Conservation (phyloP, 2,797 vertebrate species). For the Lutjanus argentimaculatus region DNA sequence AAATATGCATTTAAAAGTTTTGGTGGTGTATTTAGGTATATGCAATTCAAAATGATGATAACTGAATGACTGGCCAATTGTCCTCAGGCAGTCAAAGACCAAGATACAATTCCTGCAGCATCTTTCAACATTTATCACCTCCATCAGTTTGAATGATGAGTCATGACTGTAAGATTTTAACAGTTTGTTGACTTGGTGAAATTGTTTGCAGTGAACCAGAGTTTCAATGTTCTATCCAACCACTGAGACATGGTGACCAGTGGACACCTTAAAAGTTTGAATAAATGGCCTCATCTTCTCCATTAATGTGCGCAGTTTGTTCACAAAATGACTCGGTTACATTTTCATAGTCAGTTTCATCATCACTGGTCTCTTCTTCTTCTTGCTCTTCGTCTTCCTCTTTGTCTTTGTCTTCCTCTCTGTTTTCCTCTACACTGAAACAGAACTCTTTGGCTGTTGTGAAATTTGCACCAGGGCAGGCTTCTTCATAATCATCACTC, state of each 20-base stretch:
- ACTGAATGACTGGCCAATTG: no score
- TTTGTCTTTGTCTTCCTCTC: not conserved
- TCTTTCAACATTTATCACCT: no score
- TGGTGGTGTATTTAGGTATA: not conserved
- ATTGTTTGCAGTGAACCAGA: not conserved
- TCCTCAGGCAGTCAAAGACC: no score
- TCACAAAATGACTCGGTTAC: not conserved
- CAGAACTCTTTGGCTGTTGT: not conserved
- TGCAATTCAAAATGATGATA: not conserved
- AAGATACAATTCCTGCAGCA: no score
- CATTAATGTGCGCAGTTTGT: not conserved
- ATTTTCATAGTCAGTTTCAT: conserved; percentile 17
- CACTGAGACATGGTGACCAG: not conserved
- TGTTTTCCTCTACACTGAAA: not conserved
- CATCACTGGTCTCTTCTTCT: not conserved
- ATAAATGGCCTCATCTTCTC: not conserved
- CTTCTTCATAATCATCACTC: not conserved
- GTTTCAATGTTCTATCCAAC: not conserved
- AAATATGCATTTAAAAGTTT: not conserved
- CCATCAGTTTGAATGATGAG: no score
- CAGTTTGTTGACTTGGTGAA: not conserved
- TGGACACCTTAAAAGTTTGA: not conserved
- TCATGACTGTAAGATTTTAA: no score
- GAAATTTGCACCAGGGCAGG: rapidly evolving
- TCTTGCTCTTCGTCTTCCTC: not conserved